Evolutionary conservation across 2,797 vertebrate species (phyloP), one percentile per base, ranked within the genome.

Genomic region (Phrynocephalus vlangalii): DNA sequence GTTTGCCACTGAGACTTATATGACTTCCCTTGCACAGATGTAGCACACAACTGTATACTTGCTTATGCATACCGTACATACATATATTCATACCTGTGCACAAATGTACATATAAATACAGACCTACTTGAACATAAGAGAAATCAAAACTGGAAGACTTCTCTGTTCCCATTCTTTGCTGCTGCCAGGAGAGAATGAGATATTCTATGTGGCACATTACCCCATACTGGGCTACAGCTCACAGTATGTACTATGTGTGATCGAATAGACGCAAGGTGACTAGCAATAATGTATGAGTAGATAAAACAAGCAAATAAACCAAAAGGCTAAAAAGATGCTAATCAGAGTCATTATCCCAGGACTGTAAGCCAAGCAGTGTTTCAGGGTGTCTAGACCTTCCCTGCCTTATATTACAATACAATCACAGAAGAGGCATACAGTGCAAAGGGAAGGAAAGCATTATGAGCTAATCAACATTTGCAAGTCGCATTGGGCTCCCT

Each of bases 291-390:
- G n/a, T 6, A 22, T 1, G 63, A 60, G 18, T 22, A 76, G 28
- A 48, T 38, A 56, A 78, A 78, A 71, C 22, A 83, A 83, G 9
- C 30, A 87, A 70, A 71, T 8, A 83, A 56, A 70, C 33, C 22
- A 63, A 68, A 78, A 6, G 6, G 24, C 20, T 22, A 63, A 72
- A n/a, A 67, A 15, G 63, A 70, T 26, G 50, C 48, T 77, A 60
- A 83, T 83, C 66, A 79, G 81, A 83, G 63, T 56, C 48, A 77
- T 87, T 83, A 56, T 30, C 52, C 33, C 3, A 20, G 60, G 44
- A 81, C 38, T 84, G 67, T 72, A 84, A 80, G 79, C 89, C 66
- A 82, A 1, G 18, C 26, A 60, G 38, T 7, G 44, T 44, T 66
- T 2, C 0, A 18, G 68, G 56, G 84, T 89, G 85, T 50, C 75